These are phyloP conservation scores for Diplosoma virens DNA, from an alignment of 23 tunicate species.

Conservation along the genomic window DNA sequence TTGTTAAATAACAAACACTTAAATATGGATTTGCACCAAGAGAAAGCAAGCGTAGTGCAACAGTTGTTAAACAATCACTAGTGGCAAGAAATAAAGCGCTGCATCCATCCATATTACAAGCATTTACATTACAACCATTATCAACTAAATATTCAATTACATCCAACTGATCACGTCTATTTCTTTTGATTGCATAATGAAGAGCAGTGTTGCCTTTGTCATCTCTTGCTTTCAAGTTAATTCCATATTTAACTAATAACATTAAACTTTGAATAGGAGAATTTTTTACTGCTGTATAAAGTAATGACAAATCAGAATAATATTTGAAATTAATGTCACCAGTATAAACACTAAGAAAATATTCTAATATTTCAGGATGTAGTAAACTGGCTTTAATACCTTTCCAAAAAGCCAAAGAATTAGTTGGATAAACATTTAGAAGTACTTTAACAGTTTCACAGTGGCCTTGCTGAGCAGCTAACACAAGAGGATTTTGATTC, in stretches of 20 bases:
- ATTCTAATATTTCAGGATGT: not conserved
- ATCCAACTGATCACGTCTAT: not conserved
- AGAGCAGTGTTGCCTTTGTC: slow-evolving; percentile 31
- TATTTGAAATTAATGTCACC: not conserved
- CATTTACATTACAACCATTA: slow-evolving; percentile 38
- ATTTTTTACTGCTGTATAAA: slow-evolving; percentile 35
- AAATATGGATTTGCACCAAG: slow-evolving; percentile 37
- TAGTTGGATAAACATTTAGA: not conserved
- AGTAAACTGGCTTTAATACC: slow-evolving; percentile 13
- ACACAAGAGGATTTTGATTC: slow-evolving; percentile 27
- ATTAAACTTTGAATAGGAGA: slow-evolving; percentile 7
- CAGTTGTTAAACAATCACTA: not conserved
- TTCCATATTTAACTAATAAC: not conserved
- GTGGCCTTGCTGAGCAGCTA: slow-evolving; percentile 49
- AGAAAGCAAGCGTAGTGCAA: slow-evolving; percentile 1
- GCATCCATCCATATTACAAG: slow-evolving; percentile 33
- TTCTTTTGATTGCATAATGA: slow-evolving; percentile 13
- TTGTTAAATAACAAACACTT: no score
- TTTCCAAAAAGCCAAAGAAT: not conserved
- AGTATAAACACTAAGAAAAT: slow-evolving; percentile 9
- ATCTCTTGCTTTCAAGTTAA: slow-evolving; percentile 28
- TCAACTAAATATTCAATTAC: slow-evolving; percentile 12
- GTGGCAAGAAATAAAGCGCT: slow-evolving; percentile 53
- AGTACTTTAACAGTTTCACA: slow-evolving; percentile 33
- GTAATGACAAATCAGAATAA: not conserved